Evolutionary conservation across 2,797 vertebrate species (phyloP).

Genomic region (Rhodeus uyekii): DNA sequence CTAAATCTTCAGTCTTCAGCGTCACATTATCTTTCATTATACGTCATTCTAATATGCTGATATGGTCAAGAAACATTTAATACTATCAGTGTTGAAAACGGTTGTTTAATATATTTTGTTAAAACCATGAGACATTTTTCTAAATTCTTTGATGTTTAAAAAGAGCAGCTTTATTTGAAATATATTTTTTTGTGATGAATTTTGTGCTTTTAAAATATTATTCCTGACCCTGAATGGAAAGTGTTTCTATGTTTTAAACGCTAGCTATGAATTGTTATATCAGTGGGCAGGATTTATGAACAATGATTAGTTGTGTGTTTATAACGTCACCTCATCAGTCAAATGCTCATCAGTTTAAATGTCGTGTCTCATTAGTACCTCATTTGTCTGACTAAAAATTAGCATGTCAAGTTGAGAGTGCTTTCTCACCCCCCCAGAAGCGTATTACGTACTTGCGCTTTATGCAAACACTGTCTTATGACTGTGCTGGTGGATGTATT

Average conservation of each 20-base stretch:
- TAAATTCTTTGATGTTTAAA: not conserved
- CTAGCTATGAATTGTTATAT: conserved; percentile 1
- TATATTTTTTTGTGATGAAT: not conserved
- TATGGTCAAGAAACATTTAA: too few relatives aligned
- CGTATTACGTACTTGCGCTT: not conserved
- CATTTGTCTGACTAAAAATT: conserved; percentile 59
- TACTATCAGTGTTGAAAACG: not conserved
- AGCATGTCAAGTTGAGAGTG: conserved; percentile 52
- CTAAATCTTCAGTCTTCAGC: not conserved
- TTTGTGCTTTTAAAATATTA: not conserved
- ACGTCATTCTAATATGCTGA: not conserved
- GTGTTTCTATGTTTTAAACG: not conserved
- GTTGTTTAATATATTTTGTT: not conserved
- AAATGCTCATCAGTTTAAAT: conserved; percentile 53
- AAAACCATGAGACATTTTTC: not conserved
- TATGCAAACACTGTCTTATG: not conserved
- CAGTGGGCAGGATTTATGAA: not conserved
- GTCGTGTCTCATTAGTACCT: conserved; percentile 53
- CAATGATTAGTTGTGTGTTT: conserved; percentile 18
- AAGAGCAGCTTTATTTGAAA: not conserved
- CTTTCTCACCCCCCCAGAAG: not conserved
- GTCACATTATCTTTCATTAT: not conserved
- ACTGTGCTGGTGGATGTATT: not conserved
- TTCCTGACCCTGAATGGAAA: not conserved
- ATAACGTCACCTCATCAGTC: conserved; percentile 48